Base-by-base conservation (phyloP, 2,797 vertebrate species). In the Xenops minutus region DNA sequence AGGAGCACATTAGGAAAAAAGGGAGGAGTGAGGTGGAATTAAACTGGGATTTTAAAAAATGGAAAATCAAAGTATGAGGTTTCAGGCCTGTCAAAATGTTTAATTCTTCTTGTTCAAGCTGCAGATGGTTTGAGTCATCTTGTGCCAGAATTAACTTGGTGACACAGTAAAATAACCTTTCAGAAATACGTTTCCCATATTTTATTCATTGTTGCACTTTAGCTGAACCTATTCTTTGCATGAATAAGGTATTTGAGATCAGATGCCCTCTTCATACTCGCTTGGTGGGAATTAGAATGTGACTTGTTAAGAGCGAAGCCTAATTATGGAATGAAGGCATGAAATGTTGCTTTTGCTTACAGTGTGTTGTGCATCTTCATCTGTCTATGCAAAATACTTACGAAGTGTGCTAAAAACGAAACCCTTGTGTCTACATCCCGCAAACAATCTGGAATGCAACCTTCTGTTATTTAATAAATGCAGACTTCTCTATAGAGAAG, bases 201-300 rank as follows among this genome's bases (percentile, higher is more conserved):
- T 97, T 98, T 97, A 98, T 98, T 98, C 97, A 98, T 97, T 94
- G 85, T 89, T 97, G 97, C 95, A 97, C 97, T 98, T 95, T 88
- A 95, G 91, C 85, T 98, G 97, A 98, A 98, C 97, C 89, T 96
- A 79, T 97, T 96, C 94, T 97, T 96, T 96, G 95, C 96, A 97
- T 96, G 96, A 97, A 97, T 96, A 94, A 95, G 96, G 97, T 88
- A 95, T 96, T 96, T 97, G 88, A 92, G 92, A 95, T 94, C 89
- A 94, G 93, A 96, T 95, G 89, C 92, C 93, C 96, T 93, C 90
- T 95, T 93, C 93, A 63, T 92, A 85, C 82, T 96, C 85, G 74
- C 92, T 96, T 95, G 80, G 66, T 97, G 90, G 93, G 92, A 93
- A 94, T 97, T 93, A 92, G 90, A 93, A 94, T 96, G 88, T 88